A percentile compares a stretch with the other conserved stretches of the same genome.
These are phyloP conservation scores for Cardiocondyla obscurior DNA, from an alignment of 1,140 invertebrate genomes.

Conservation along the genomic window DNA sequence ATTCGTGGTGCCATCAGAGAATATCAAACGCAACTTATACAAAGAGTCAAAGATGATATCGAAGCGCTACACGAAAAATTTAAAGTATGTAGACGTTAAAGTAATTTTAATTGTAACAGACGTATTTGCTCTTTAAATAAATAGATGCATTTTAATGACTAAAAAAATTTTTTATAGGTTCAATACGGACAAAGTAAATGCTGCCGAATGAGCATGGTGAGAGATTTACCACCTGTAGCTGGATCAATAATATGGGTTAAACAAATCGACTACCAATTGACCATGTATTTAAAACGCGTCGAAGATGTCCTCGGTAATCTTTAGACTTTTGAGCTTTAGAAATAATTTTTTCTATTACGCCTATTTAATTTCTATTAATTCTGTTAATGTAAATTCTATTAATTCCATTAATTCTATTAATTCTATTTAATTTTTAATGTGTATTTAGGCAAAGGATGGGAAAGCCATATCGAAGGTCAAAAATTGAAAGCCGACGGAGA, in stretches of 20 bases:
- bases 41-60: conserved; percentile 99
- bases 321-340: conserved; percentile 5
- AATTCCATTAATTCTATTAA: too few relatives aligned
- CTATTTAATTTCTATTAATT: too few relatives aligned
- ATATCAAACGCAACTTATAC: conserved; percentile 99
- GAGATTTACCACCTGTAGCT: conserved; percentile 97
- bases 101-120: neutral
- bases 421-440: too few relatives aligned
- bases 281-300: conserved; percentile 97
- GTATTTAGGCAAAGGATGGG: conserved; percentile 95
- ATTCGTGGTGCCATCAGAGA: conserved; percentile 99
- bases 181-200: conserved; percentile 97
- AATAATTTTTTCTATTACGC: neutral
- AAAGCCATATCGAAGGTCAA: conserved; percentile 99
- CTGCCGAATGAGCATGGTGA: conserved; percentile 93
- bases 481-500: conserved; percentile 99
- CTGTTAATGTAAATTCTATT: too few relatives aligned
- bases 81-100: conserved; percentile 87
- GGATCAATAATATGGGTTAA: conserved; percentile 99
- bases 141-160: neutral
- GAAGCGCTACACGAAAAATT: conserved; percentile 99
- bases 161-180: conserved; percentile 84
- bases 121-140: conserved; percentile 1
- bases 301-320: conserved; percentile 96
- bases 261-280: conserved; percentile 99